Conservation (phyloP, 2,888 invertebrate genomes). For the Hypomecis punctinalis region DNA sequence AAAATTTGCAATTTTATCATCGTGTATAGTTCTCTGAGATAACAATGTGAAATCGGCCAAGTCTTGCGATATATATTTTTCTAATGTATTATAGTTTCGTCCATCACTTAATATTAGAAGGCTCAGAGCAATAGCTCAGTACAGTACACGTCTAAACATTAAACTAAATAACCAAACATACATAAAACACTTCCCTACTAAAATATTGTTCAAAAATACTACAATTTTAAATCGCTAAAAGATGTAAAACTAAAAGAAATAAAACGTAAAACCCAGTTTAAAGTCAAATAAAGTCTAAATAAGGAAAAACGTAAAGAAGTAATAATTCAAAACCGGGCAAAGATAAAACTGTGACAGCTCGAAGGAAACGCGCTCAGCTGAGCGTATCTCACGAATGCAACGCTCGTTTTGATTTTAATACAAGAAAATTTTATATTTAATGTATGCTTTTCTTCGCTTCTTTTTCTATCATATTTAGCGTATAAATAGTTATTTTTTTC, state of each 20-base stretch:
- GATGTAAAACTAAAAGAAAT: slow-evolving; percentile 11
- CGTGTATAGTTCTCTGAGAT: no score
- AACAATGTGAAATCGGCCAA: no score
- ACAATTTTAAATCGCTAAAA: not conserved
- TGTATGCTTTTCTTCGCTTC: slow-evolving; percentile 46
- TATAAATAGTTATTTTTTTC: not conserved
- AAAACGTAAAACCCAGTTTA: slow-evolving; percentile 31
- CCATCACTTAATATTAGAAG: no score
- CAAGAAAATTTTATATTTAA: slow-evolving; percentile 60
- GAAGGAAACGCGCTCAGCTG: slow-evolving; percentile 66
- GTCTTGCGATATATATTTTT: no score
- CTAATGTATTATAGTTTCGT: no score
- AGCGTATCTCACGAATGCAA: slow-evolving; percentile 70
- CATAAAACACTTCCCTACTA: no score
- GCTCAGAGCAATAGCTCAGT: no score
- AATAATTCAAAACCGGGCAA: slow-evolving; percentile 66
- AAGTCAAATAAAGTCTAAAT: slow-evolving; percentile 58
- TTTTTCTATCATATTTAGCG: slow-evolving; percentile 19
- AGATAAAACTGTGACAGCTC: slow-evolving; percentile 72
- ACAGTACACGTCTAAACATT: no score
- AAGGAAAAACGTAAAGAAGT: slow-evolving; percentile 60
- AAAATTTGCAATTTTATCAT: no score
- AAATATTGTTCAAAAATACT: not conserved
- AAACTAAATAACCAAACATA: no score
- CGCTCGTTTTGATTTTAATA: slow-evolving; percentile 66